A percentile compares a stretch with the other conserved stretches of the same genome.
Evolutionary conservation across 2,113 vertebrate genomes (phyloP).

Genomic region (Piliocolobus tephrosceles): DNA sequence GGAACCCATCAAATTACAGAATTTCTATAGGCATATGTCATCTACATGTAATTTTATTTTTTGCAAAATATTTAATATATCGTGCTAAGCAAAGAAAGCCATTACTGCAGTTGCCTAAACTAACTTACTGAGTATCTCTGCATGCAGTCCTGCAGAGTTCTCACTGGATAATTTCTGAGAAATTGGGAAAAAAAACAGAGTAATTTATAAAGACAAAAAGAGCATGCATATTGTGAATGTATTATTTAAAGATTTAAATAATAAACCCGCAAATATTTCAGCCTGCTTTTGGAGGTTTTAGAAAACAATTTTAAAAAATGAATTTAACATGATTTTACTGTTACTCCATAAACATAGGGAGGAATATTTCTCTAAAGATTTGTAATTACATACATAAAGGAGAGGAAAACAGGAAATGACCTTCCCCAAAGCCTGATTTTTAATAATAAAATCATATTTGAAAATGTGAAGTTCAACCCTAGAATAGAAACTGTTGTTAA

Average conservation of each 20-base stretch:
- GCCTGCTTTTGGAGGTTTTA: not conserved
- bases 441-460: not conserved
- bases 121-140: not conserved
- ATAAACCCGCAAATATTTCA: not conserved
- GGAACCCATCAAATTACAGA: not conserved
- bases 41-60: not conserved
- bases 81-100: not conserved
- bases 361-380: conserved; percentile 6
- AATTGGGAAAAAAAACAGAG: not conserved
- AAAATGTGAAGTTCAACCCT: not conserved
- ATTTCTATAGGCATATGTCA: not conserved
- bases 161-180: not conserved
- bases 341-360: not conserved
- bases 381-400: not conserved
- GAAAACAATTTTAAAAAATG: not conserved
- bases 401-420: not conserved
- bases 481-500: conserved; percentile 31
- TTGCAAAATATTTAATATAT: not conserved
- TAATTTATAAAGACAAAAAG: not conserved
- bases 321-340: not conserved
- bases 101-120: not conserved
- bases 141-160: not conserved
- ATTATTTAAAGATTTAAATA: conserved; percentile 17
- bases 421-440: not conserved
- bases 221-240: not conserved